A percentile compares a stretch with the other conserved stretches of the same genome.
Evolutionary conservation across 2,888 invertebrate species (phyloP).

Genomic region (Drosophila leonis): DNA sequence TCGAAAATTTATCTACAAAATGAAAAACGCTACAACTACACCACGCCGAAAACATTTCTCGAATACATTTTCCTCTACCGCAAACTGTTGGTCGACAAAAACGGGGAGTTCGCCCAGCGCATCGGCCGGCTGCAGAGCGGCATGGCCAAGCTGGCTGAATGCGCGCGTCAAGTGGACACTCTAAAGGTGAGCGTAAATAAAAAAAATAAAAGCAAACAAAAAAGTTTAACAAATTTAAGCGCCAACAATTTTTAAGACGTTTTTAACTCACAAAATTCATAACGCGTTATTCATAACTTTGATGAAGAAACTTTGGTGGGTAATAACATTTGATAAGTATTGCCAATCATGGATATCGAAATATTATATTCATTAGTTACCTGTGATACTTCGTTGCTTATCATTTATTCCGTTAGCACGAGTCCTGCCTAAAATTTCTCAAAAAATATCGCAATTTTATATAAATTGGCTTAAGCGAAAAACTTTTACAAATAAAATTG

Average conservation of each 20-base stretch:
- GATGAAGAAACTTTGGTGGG: no score
- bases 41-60: constrained; percentile 98
- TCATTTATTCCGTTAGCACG: not conserved
- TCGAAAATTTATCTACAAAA: constrained; percentile 93
- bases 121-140: constrained; percentile 95
- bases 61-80: constrained; percentile 95
- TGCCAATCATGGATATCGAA: no score
- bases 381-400: no score
- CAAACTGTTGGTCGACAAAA: constrained; percentile 90
- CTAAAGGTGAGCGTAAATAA: constrained; percentile 88
- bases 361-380: no score
- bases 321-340: no score
- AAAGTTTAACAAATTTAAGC: not conserved
- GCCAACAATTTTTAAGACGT: not conserved
- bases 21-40: constrained; percentile 97
- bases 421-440: not conserved
- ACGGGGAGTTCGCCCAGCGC: constrained; percentile 90
- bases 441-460: not conserved
- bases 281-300: no score
- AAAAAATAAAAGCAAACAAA: not conserved
- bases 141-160: constrained; percentile 94
- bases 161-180: constrained; percentile 94
- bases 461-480: not conserved
- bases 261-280: no score
- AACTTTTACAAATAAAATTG: not conserved